Base-by-base conservation (phyloP, 2,888 invertebrate genomes). In the Aporophyla nigra region DNA sequence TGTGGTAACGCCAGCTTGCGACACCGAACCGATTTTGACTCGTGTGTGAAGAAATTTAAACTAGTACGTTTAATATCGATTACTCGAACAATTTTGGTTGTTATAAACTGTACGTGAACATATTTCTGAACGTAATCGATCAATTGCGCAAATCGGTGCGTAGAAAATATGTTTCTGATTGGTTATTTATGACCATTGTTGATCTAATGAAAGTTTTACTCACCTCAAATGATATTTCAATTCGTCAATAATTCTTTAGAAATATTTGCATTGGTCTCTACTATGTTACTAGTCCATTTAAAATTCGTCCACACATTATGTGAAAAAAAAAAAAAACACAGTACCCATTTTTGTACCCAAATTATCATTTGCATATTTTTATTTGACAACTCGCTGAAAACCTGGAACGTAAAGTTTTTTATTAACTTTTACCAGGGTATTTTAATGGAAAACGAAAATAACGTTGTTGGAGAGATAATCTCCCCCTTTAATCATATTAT, bases 41-140 rank as follows among this genome's bases (percentile, higher is more conserved):
- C 76, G 78, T 82, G 80, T 85, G 82, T 87, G 82, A 84, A 71
- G 85, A 88, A 88, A 88, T 83, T 82, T 77, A 74, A 83, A 76
- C 78, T 77, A 79, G 71, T 72, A 68, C 85, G 70, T 82, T 74
- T 74, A 75, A 82, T 84, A 86, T 83, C 76, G 72, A 76, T 84
- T 84, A 87, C 84, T 87, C 83, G 76, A 83, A 78, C 86, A 82
- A 87, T 86, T 87, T 88, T 73, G 72, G 74, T 77, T 80, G 76
- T 78, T 84, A 83, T 86, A 79, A 56, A 81, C 78, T 83, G 84
- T 88, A 90, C 89, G 84, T 87, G 90, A 89, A 86, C 81, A 86
- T 85, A 87, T 91, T 90, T 87, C 86, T 76, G 86, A 88, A 87
- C 82, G 74, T 86, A 87, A 90, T 91, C 83, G 87, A 87, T 89